Percentiles rank a stretch among this genome's conserved stretches.
Evolutionary conservation across 2,888 invertebrate genomes (phyloP).

Genomic region (Noctua janthina): DNA sequence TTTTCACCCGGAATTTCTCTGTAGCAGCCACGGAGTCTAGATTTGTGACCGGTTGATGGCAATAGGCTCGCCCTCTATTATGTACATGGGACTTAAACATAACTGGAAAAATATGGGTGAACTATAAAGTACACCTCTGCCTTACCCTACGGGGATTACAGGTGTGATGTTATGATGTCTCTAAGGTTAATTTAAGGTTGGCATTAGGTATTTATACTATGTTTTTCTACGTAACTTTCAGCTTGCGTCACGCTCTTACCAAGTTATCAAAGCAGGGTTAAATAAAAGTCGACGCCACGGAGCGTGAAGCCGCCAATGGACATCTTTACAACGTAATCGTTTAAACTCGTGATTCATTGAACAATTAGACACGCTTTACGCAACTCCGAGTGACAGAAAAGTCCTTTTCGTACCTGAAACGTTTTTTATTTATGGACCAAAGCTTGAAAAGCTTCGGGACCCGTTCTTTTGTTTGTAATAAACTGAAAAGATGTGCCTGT

Average conservation of each 20-base stretch:
- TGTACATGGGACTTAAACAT: too few relatives aligned
- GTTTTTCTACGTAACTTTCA: not conserved
- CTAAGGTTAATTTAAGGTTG: not conserved
- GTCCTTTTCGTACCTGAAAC: not conserved
- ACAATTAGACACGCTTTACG: conserved; percentile 6
- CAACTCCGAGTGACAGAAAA: conserved; percentile 1
- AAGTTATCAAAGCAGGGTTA: not conserved
- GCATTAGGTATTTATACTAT: not conserved
- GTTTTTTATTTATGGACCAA: conserved; percentile 9
- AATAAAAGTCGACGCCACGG: conserved; percentile 7
- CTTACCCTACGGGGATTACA: too few relatives aligned
- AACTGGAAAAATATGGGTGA: too few relatives aligned
- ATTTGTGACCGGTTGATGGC: too few relatives aligned
- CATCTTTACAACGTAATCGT: conserved; percentile 13
- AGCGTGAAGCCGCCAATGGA: not conserved
- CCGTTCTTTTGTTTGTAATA: not conserved
- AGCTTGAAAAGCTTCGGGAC: not conserved
- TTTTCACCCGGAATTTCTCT: too few relatives aligned
- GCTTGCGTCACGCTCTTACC: not conserved
- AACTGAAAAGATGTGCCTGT: not conserved
- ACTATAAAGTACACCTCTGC: too few relatives aligned
- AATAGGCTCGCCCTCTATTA: too few relatives aligned
- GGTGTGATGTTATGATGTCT: not conserved
- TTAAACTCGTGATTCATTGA: conserved; percentile 18
- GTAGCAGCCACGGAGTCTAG: too few relatives aligned